Evolutionary conservation across 2,888 invertebrate species (phyloP), one percentile per base, ranked within the genome.

Genomic region (Oxytorus armatus): DNA sequence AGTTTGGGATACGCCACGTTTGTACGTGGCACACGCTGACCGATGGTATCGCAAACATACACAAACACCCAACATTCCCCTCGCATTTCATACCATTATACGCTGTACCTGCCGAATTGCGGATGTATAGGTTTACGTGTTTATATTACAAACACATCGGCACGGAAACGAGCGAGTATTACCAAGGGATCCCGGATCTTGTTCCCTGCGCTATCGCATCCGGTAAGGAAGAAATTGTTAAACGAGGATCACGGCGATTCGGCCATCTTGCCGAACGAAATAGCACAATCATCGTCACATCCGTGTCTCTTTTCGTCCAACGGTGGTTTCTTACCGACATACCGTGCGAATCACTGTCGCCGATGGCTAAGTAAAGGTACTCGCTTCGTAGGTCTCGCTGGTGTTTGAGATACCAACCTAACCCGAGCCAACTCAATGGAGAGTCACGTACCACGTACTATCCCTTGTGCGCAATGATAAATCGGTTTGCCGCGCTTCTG

Each of bases 381-480:
- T 29, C 2, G 8, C 53, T 11, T 25, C 25, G 33, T 16, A 16
- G 55, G 55, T n/a, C 25, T 18, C 55, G 25, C 55, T 39, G 51
- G 36, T 18, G 33, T 14, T 18, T 10, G 65, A 65, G 70, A n/a
- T 47, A 36, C 25, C 66, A 53, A 29, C 53, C 23, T 44, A 65
- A 29, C 70, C 77, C 49, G 49, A 72, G 36, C 57, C 39, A 14
- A 63, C 73, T 29, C 16, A 10, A 16, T 21, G 66, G 55, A 36
- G 51, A 23, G 29, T 25, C 29, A 25, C 0, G n/a, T 18, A 23
- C 55, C 51, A 14, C n/a, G n/a, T n/a, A n/a, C 29, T 47, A 47
- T 65, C 75, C 75, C 75, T 75, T 42, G 51, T 44, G 75, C 72
- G 72, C 77, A 61, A 33, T 39, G 25, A 14, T 51, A 8, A 61